Base-by-base conservation (phyloP, 1,140 invertebrate genomes). In the Bombus vancouverensis region DNA sequence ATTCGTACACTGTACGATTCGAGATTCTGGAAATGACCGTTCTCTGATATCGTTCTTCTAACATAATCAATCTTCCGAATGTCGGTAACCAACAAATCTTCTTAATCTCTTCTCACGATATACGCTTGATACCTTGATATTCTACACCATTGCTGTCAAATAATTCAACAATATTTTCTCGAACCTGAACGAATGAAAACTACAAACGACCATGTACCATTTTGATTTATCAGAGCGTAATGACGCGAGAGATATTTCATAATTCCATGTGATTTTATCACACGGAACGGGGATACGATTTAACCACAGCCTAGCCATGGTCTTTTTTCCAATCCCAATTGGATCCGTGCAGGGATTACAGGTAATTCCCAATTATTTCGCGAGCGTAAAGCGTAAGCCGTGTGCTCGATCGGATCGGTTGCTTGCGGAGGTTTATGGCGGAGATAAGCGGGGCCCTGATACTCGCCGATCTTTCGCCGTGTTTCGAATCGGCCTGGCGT, bases 341-440 rank as follows among this genome's bases (percentile, higher is more conserved):
- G 44, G 37, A 68, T 39, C 44, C 47, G 34, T 37, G 39, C 59
- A 42, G 28, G 73, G 78, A 80, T 83, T 72, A 73, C 59, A 25
- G 66, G 57, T 90, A 81, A 83, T 90, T 88, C 70, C 76, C 86
- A 90, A 90, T 90, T 90, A 90, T 90, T 87, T 86, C 59, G 71
- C 39, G 59, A 65, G 53, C 77, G 59, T 53, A 74, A 85, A 85
- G 77, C 77, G 76, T 79, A 88, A 90, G 75, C 47, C 47, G 71
- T 32, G 75, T 9, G 75, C 59, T 79, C 74, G 79, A 85, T 90
- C 59, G 74, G 13, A 76, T 75, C 65, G 47, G 25, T 53, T 66
- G 34, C 57, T 77, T 25, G 25, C 39, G 42, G 34, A 85, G 62
- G 83, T 90, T 89, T 90, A 90, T n/a, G 57, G 66, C 57, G 9